Conservation (phyloP, 2,888 invertebrate species). For the Apoda limacodes region DNA sequence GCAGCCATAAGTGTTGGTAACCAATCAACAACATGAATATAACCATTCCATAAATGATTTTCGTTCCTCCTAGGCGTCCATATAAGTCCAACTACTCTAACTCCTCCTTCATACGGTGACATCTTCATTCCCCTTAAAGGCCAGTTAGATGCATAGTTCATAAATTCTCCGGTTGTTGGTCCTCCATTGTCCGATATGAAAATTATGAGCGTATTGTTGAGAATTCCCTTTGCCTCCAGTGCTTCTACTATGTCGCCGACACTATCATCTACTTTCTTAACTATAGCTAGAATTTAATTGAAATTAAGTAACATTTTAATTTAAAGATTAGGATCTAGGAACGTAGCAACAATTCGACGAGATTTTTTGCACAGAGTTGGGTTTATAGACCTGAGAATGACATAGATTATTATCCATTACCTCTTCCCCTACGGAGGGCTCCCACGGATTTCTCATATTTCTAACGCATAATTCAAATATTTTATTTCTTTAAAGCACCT, state of each 20-base stretch:
- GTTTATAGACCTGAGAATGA: no score
- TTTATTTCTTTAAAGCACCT: no score
- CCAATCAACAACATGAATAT: conserved; percentile 86
- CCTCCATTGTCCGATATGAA: conserved; percentile 93
- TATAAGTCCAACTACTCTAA: conserved; percentile 78
- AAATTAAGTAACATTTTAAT: no score
- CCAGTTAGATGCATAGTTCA: conserved; percentile 83
- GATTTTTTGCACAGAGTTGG: no score
- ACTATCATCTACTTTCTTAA: conserved; percentile 86
- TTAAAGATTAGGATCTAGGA: no score
- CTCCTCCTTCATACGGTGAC: conserved; percentile 86
- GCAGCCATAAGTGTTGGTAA: conserved; percentile 76
- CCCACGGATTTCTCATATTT: no score
- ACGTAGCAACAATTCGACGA: no score
- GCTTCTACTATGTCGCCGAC: conserved; percentile 81
- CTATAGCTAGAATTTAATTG: conserved; percentile 73
- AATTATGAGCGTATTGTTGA: conserved; percentile 84
- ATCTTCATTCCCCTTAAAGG: conserved; percentile 83
- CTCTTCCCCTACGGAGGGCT: no score
- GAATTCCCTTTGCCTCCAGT: conserved; percentile 73
- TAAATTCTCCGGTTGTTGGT: conserved; percentile 76
- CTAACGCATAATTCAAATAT: no score
- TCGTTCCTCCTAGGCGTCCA: conserved; percentile 64
- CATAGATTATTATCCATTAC: no score
- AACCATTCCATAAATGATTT: conserved; percentile 56